These are phyloP conservation scores for Merluccius polli DNA, from an alignment of 2,797 vertebrate genomes.

Conservation along the genomic window DNA sequence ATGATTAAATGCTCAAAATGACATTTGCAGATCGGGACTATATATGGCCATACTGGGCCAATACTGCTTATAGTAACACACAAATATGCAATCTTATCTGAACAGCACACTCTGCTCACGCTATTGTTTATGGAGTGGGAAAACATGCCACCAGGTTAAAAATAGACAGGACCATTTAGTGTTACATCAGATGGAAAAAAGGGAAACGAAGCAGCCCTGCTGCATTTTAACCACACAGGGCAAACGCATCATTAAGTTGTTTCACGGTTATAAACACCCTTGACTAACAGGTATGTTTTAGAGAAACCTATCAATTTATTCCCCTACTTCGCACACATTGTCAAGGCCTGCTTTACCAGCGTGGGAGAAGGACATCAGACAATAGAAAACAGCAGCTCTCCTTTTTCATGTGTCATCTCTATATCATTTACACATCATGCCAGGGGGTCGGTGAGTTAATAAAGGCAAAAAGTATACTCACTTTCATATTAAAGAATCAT, in stretches of 20 bases:
- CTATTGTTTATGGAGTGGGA: slow-evolving; percentile 56
- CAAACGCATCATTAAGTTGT: background rate
- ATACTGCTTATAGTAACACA: slow-evolving; percentile 27
- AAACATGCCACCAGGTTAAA: slow-evolving; percentile 53
- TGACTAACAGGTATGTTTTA: background rate
- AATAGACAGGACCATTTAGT: slow-evolving; percentile 61
- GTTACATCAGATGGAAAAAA: slow-evolving; percentile 51
- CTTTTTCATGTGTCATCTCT: background rate
- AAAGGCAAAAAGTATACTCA: background rate
- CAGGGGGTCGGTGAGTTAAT: background rate
- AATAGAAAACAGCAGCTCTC: background rate
- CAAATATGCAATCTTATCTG: slow-evolving; percentile 50
- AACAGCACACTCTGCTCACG: slow-evolving; percentile 32
- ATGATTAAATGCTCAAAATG: background rate
- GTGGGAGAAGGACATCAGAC: background rate
- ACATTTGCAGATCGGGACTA: background rate
- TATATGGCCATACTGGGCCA: slow-evolving; percentile 35
- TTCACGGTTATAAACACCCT: background rate
- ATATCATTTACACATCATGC: background rate
- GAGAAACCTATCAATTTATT: background rate
- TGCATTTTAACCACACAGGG: slow-evolving; percentile 23
- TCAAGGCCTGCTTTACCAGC: too few species aligned
- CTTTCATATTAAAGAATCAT: background rate
- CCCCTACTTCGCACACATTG: too few species aligned
- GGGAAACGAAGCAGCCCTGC: slow-evolving; percentile 28